These are phyloP conservation scores for Chymomyza caudatula DNA, from an alignment of 2,888 invertebrate species.

Conservation along the genomic window DNA sequence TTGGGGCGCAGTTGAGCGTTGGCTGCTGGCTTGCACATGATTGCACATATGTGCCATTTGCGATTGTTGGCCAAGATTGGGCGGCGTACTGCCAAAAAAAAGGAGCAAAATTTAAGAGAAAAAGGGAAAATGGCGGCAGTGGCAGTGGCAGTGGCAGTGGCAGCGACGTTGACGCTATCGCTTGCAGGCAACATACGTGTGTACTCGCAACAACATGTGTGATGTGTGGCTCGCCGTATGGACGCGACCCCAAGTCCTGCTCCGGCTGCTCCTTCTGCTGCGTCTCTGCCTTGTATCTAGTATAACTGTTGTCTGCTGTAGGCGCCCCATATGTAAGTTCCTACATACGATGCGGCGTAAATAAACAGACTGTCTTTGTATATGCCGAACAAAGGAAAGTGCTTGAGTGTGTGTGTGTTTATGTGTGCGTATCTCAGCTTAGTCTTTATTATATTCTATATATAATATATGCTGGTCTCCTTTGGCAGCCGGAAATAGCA, in stretches of 20 bases:
- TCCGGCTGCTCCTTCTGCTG: neutral
- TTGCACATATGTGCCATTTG: slow-evolving; percentile 73
- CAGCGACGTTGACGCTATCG: slow-evolving; percentile 68
- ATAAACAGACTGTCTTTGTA: slow-evolving; percentile 75
- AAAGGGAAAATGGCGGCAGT: slow-evolving; percentile 31
- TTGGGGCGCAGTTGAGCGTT: slow-evolving; percentile 42
- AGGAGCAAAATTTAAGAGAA: neutral
- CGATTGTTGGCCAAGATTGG: slow-evolving; percentile 67
- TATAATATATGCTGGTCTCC: neutral
- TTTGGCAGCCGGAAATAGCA: neutral
- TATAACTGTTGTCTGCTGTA: slow-evolving; percentile 52
- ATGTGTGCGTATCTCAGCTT: slow-evolving; percentile 26
- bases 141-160: slow-evolving; percentile 18
- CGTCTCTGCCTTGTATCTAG: neutral
- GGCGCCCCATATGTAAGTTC: slow-evolving; percentile 75
- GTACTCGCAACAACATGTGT: slow-evolving; percentile 78
- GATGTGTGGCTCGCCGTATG: slow-evolving; percentile 79
- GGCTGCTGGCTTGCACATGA: slow-evolving; percentile 49
- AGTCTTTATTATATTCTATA: slow-evolving; percentile 13
- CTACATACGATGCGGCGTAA: slow-evolving; percentile 78
- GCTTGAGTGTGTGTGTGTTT: neutral
- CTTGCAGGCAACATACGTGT: slow-evolving; percentile 77
- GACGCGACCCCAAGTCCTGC: slow-evolving; percentile 57
- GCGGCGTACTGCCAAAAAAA: slow-evolving; percentile 16
- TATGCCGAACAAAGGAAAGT: slow-evolving; percentile 19